These are phyloP conservation scores for Drosophila phalerata DNA, from an alignment of 2,888 invertebrate species.

Conservation along the genomic window DNA sequence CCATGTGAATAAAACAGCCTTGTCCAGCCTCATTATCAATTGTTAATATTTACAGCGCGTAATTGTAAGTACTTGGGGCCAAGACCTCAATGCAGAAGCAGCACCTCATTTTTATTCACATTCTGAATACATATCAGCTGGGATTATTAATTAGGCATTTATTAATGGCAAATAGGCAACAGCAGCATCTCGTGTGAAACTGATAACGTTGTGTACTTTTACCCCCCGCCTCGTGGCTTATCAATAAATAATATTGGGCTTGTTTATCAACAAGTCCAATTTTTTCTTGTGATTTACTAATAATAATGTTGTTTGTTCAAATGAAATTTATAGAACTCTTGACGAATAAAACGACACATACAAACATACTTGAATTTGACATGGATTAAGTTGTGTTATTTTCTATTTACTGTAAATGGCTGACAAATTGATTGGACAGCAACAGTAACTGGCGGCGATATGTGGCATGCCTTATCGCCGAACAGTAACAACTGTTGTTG, in stretches of 20 bases:
- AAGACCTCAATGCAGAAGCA: conserved; percentile 16
- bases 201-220: conserved; percentile 21
- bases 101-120: not conserved
- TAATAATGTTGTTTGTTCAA: conserved; percentile 39
- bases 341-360: conserved; percentile 2
- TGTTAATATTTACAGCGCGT: conserved; percentile 55
- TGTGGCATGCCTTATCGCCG: conserved; percentile 35
- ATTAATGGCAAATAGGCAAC: conserved; percentile 24
- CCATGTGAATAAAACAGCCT: conserved; percentile 22
- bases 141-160: conserved; percentile 54
- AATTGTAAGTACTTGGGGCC: conserved; percentile 45
- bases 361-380: conserved; percentile 45
- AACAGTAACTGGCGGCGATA: conserved; percentile 10
- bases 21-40: conserved; percentile 34
- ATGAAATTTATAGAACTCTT: conserved; percentile 27
- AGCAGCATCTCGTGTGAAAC: conserved; percentile 26
- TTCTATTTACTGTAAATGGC: conserved; percentile 52
- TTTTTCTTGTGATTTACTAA: conserved; percentile 37
- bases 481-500: conserved; percentile 23
- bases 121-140: conserved; percentile 35
- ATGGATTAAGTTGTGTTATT: conserved; percentile 56
- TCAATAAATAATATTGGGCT: conserved; percentile 7
- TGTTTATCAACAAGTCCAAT: conserved; percentile 15
- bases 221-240: conserved; percentile 3
- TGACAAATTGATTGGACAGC: conserved; percentile 50